Conservation (phyloP, 2,888 invertebrate species). For the Urechis unicinctus region DNA sequence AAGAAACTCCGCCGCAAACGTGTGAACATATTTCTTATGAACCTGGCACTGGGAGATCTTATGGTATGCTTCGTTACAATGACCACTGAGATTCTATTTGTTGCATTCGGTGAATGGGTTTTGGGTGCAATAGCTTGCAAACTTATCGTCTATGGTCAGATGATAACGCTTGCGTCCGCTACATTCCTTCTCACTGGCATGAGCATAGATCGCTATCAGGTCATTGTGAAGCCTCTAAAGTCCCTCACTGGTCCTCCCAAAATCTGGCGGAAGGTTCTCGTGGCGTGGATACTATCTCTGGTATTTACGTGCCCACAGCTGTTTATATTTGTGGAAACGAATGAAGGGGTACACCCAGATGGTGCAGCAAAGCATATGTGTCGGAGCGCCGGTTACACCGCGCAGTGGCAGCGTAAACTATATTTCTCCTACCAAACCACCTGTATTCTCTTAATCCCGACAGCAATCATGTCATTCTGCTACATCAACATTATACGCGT, state of each 20-base stretch:
- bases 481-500: conserved; percentile 50
- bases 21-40: conserved; percentile 51
- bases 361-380: conserved; percentile 42
- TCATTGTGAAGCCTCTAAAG: conserved; percentile 49
- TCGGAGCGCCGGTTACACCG: conserved; percentile 49
- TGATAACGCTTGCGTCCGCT: conserved; percentile 48
- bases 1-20: conserved; percentile 40
- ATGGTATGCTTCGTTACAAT: conserved; percentile 51
- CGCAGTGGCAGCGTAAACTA: conserved; percentile 50
- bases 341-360: conserved; percentile 31
- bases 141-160: conserved; percentile 49
- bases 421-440: conserved; percentile 50
- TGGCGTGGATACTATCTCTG: conserved; percentile 50
- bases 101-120: conserved; percentile 51
- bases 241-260: conserved; percentile 35
- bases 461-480: conserved; percentile 49
- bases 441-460: conserved; percentile 50
- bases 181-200: conserved; percentile 51
- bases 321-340: conserved; percentile 50
- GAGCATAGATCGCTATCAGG: conserved; percentile 50
- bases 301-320: conserved; percentile 49
- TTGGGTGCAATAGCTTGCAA: conserved; percentile 50
- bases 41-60: conserved; percentile 51
- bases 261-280: conserved; percentile 41
- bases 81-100: conserved; percentile 50